These are phyloP conservation scores for Drosophila lacertosa DNA, from an alignment of 1,140 invertebrate genomes.

Conservation along the genomic window DNA sequence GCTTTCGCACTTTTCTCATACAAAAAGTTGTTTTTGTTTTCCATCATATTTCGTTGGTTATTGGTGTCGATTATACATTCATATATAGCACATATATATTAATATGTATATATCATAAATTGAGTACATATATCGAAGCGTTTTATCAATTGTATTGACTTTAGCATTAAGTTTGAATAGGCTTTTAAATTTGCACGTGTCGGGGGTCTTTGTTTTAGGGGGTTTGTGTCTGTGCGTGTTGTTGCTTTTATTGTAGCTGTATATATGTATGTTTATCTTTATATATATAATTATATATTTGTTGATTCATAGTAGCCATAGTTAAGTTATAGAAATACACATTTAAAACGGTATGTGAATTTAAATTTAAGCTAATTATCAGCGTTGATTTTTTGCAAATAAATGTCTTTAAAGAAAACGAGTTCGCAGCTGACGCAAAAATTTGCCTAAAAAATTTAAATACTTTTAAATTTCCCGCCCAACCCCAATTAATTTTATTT, in stretches of 20 bases:
- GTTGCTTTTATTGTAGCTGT: constrained; percentile 27
- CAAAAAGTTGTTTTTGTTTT: constrained; percentile 41
- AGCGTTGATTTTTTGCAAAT: constrained; percentile 37
- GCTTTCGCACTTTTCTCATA: constrained; percentile 42
- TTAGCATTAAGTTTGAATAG: constrained; percentile 42
- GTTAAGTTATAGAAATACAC: constrained; percentile 65
- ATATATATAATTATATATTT: constrained; percentile 38
- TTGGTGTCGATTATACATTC: constrained; percentile 70
- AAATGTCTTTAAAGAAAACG: constrained; percentile 46
- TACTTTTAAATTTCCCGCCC: constrained; percentile 31
- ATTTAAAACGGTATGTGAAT: constrained; percentile 63
- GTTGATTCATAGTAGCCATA: constrained; percentile 53
- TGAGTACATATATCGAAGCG: constrained; percentile 77
- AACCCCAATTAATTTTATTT: constrained; percentile 45
- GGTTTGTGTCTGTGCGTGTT: constrained; percentile 20
- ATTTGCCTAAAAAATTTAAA: constrained; percentile 58
- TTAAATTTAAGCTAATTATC: constrained; percentile 62
- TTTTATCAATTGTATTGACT: constrained; percentile 75
- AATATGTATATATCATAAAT: constrained; percentile 60
- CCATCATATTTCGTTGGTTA: constrained; percentile 54
- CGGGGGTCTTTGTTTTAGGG: constrained; percentile 21
- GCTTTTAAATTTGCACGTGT: constrained; percentile 45
- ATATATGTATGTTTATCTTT: constrained; percentile 33
- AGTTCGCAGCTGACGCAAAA: constrained; percentile 57
- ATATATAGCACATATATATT: constrained; percentile 35